Percentiles rank a stretch among this genome's conserved stretches.
Evolutionary conservation across 2,113 vertebrate species (phyloP).

Genomic region (Acanthochromis polyacanthus): DNA sequence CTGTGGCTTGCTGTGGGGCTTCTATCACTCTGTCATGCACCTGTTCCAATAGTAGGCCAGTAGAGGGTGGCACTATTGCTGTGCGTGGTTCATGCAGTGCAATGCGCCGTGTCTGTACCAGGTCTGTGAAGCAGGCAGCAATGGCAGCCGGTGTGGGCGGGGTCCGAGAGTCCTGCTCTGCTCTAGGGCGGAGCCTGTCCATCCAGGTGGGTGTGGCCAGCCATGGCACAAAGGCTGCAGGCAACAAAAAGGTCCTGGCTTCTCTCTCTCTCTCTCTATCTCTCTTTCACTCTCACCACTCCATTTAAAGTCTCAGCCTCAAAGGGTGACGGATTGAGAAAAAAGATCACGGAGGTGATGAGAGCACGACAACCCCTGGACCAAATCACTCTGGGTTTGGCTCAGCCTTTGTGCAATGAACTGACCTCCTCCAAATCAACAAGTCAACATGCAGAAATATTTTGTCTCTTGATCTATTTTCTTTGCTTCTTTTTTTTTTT

Average conservation of each 20-base stretch:
- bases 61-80: conserved; percentile 87
- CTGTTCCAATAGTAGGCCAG: conserved; percentile 89
- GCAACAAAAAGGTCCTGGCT: conserved; percentile 78
- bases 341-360: conserved; percentile 74
- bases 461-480: conserved; percentile 28
- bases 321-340: conserved; percentile 67
- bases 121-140: conserved; percentile 89
- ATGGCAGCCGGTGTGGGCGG: conserved; percentile 85
- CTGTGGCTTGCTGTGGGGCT: conserved; percentile 99
- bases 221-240: conserved; percentile 87
- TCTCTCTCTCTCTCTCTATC: conserved; percentile 61
- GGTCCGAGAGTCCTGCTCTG: conserved; percentile 84
- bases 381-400: conserved; percentile 67
- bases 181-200: conserved; percentile 78
- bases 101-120: conserved; percentile 86
- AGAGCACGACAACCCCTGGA: conserved; percentile 69
- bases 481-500: conserved; percentile 13
- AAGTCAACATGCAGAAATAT: conserved; percentile 82
- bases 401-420: conserved; percentile 86
- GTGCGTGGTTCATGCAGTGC: conserved; percentile 92
- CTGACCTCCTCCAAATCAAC: conserved; percentile 76
- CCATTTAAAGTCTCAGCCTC: conserved; percentile 75
- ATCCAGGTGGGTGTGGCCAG: conserved; percentile 83
- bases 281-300: conserved; percentile 70
- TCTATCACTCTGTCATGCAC: conserved; percentile 98